Percentiles rank a stretch among this genome's conserved stretches.
These are phyloP conservation scores for Palloptera scutellata DNA, from an alignment of 2,888 invertebrate species.

Conservation along the genomic window DNA sequence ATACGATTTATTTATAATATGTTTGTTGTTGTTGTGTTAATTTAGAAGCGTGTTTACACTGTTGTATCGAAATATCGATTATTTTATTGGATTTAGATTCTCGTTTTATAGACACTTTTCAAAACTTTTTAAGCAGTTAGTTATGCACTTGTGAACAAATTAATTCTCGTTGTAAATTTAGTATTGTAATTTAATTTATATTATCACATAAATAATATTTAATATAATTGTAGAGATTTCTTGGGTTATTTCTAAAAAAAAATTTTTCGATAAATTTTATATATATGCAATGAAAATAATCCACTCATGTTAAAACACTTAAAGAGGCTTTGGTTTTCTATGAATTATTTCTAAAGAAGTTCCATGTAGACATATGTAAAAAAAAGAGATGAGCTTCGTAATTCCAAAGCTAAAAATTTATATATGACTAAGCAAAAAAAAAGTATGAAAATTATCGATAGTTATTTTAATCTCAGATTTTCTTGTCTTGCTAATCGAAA, in stretches of 20 bases:
- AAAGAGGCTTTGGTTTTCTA: too few relatives aligned
- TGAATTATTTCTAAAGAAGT: too few relatives aligned
- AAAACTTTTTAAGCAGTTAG: too few relatives aligned
- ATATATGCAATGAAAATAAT: not conserved
- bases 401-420: too few relatives aligned
- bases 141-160: not conserved
- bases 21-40: not conserved
- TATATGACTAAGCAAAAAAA: too few relatives aligned
- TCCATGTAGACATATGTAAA: too few relatives aligned
- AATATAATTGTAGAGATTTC: too few relatives aligned
- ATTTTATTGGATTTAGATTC: slow-evolving; percentile 11
- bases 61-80: not conserved
- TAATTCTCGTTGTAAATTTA: not conserved
- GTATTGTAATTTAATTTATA: not conserved
- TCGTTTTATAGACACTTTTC: not conserved
- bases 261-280: not conserved
- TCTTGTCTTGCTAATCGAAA: too few relatives aligned
- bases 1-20: slow-evolving; percentile 2
- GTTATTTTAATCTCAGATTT: too few relatives aligned
- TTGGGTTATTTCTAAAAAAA: not conserved
- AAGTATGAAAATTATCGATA: too few relatives aligned
- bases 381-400: too few relatives aligned
- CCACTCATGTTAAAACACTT: too few relatives aligned
- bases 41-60: not conserved
- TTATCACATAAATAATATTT: not conserved